Evolutionary conservation across 2,797 vertebrate genomes (phyloP), one percentile per base, ranked within the genome.

Genomic region (Menidia menidia): DNA sequence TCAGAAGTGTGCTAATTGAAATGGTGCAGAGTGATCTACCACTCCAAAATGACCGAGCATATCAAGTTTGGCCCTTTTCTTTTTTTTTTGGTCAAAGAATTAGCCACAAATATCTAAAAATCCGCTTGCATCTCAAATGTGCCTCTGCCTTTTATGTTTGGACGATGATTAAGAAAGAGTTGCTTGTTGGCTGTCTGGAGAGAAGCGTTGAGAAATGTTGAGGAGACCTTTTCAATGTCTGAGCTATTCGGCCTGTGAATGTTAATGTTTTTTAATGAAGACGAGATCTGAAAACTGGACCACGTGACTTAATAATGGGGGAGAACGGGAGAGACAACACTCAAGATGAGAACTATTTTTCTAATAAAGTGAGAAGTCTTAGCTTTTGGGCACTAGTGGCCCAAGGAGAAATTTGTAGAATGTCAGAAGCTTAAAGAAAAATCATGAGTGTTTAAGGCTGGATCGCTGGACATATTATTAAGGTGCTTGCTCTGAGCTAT

Each of bases 211-310:
- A 93, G 94, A 96, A 97, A 97, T 96, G 96, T 97, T 97, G 96
- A 96, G 92, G 95, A 96, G 96, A 97, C 96, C 96, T 97, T 97
- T 97, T 96, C 95, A 96, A 90, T 91, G 95, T 93, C 95, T 92
- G 95, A 68, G 65, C 95, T 94, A 89, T 94, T 95, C 95, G 93
- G 95, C 93, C 94, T 95, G 96, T 95, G 95, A 97, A 97, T 96
- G 95, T 96, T 97, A 96, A 96, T 96, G 96, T 93, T 96, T 95
- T 95, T 95, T 96, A 97, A 98, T 97, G 95, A 96, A 97, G 96
- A 97, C 95, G 94, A 91, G 94, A 93, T 93, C 93, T 93, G 94
- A 86, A 94, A 95, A 96, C 93, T 95, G 94, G 96, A 95, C 94
- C 94, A 94, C 94, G 94, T 93, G 92, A 94, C 95, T 95, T 94